Base-by-base conservation (phyloP, 2,113 vertebrate species). In the Ictalurus punctatus region DNA sequence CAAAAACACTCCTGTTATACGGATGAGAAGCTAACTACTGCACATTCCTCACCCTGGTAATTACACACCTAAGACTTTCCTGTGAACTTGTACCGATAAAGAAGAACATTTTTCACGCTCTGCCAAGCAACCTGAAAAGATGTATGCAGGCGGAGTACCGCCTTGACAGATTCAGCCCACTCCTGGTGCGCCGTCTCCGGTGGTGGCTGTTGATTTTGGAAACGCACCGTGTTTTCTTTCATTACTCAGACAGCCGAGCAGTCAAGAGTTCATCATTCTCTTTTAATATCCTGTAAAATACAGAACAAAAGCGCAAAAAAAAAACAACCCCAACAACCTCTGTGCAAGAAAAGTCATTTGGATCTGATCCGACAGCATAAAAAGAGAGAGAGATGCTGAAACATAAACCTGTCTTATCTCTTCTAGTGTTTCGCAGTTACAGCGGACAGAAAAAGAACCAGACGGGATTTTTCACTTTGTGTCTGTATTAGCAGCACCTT, bases 211-310 rank as follows among this genome's bases (percentile, higher is more conserved):
- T 78, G 82, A 88, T 84, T 76, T 84, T 84, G 71, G 82, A 78
- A 65, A 79, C 2, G 13, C 44, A 27, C 19, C 0, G 71, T 54
- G 78, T 87, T 59, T 83, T 30, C 58, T 88, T 59, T 88, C 82
- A 84, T 79, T 85, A 54, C 82, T 82, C 56, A 67, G 37, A 85
- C 9, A 48, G 44, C 34, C 16, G 23, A 58, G 34, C 34, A 83
- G 27, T 54, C 67, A 86, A 52, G 83, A 58, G 65, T 87, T 89
- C 82, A 91, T 91, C 85, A 87, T 87, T 90, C 63, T 81, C 48
- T 91, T 95, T 95, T 95, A 95, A 95, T 95, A 92, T 92, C 92
- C 93, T 93, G 89, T 91, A 94, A 90, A 93, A 94, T 93, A 95
- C 93, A 94, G 91, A 94, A 94, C 93, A 92, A 92, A 83, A 86